phyloP scores from a whole-genome alignment of 2,797 vertebrate species.

The Pseudotriccus pelzelni region DNA sequence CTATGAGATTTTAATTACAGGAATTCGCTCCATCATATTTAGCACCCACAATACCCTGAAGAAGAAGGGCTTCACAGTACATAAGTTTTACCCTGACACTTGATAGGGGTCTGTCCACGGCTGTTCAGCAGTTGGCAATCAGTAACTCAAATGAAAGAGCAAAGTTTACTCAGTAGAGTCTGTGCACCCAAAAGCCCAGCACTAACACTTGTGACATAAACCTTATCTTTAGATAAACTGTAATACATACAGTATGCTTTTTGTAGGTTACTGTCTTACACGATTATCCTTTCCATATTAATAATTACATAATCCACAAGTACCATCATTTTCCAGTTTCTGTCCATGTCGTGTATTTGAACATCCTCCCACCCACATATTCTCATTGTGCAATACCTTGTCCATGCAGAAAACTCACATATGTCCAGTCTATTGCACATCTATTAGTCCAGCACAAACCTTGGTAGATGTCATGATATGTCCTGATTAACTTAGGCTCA shows the following conservation, averaged over 20 bases:
- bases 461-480: fast-evolving
- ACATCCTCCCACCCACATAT: not conserved
- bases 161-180: not conserved
- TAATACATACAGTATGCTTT: not conserved
- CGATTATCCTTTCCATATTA: not conserved
- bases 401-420: not conserved
- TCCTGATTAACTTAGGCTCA: not conserved
- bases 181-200: not conserved
- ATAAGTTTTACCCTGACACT: not conserved
- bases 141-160: not conserved
- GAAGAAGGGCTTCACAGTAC: not conserved
- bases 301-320: not conserved
- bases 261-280: not conserved
- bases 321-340: not conserved
- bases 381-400: not conserved
- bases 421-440: too few species aligned
- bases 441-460: not conserved
- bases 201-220: not conserved
- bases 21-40: too few species aligned
- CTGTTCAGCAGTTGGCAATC: not conserved
- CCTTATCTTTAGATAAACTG: not conserved
- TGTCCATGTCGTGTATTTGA: not conserved
- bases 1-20: too few species aligned
- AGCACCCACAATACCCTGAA: too few species aligned
- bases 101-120: not conserved